Evolutionary conservation across 2,797 vertebrate species (phyloP).

Genomic region (Hafferia zeledoni): DNA sequence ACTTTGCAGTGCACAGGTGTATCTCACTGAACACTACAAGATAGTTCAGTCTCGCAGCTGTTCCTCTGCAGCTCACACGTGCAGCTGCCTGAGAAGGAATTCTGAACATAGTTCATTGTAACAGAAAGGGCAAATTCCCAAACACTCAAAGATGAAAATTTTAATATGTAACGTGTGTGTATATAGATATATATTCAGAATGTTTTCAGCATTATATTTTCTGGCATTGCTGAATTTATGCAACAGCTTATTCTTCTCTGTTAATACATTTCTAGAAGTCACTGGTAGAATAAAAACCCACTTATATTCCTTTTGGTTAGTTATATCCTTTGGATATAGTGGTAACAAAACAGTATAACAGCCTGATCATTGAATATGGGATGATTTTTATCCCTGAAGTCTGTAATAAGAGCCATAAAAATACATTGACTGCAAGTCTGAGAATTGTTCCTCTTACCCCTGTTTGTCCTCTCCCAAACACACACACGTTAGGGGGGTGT

Average conservation of each 20-base stretch:
- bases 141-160: neutral
- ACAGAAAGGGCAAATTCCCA: neutral
- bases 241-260: neutral
- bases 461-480: neutral
- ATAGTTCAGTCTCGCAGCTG: neutral
- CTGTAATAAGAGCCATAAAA: neutral
- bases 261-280: neutral
- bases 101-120: neutral
- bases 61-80: neutral
- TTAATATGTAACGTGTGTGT: neutral
- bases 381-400: neutral
- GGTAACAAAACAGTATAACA: neutral
- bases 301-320: neutral
- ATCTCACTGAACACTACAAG: neutral
- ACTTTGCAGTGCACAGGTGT: neutral
- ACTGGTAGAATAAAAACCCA: neutral
- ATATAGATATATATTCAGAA: neutral
- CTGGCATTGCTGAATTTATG: neutral
- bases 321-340: neutral
- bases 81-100: neutral
- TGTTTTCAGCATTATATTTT: neutral
- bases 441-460: neutral
- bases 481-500: rapidly evolving
- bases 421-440: neutral
- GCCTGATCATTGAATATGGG: neutral